Evolutionary conservation across 2,797 vertebrate genomes (phyloP).

Genomic region (Eulemur rubriventer): DNA sequence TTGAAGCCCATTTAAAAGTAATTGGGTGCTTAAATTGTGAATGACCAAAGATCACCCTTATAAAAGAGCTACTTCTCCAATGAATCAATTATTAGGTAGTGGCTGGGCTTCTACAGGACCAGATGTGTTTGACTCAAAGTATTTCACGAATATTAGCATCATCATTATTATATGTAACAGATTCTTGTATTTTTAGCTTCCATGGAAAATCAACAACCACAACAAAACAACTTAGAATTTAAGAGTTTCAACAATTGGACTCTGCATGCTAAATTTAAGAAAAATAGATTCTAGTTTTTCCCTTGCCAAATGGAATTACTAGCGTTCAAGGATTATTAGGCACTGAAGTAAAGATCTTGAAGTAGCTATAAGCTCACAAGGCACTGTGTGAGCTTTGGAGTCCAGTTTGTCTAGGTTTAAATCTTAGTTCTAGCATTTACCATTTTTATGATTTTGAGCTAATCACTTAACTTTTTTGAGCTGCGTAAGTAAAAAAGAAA

Average conservation of each 20-base stretch:
- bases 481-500: not conserved
- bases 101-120: not conserved
- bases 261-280: not conserved
- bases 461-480: not conserved
- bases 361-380: not conserved
- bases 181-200: not conserved
- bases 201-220: not conserved
- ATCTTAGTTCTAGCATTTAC: not conserved
- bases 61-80: not conserved
- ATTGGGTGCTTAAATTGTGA: slow-evolving; percentile 34
- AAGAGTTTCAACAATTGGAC: not conserved
- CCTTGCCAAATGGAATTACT: not conserved
- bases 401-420: not conserved
- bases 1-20: slow-evolving; percentile 32
- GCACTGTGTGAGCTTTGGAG: not conserved
- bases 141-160: not conserved
- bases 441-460: not conserved
- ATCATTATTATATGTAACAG: not conserved
- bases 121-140: not conserved
- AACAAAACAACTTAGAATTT: not conserved
- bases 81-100: not conserved
- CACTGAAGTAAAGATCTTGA: not conserved
- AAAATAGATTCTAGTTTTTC: not conserved
- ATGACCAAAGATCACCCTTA: not conserved
- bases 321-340: not conserved